Evolutionary conservation across 37 sponge, comb jelly and placozoan genomes (phyloP).

Genomic region (Petrosia ficiformis): DNA sequence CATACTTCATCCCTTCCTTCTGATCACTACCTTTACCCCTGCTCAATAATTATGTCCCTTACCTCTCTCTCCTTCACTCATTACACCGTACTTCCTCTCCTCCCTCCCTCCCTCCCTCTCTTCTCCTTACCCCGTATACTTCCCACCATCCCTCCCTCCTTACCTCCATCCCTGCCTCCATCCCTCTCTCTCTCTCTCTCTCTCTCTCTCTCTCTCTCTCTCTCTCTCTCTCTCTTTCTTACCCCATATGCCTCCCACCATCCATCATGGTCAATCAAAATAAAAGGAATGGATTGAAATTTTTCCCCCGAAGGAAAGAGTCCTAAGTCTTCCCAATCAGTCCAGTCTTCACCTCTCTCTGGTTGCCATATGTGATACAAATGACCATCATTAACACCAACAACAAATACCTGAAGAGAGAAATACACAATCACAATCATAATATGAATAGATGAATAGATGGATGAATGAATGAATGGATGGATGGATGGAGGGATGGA

Average conservation of each 20-base stretch:
- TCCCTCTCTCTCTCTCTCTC: too few species aligned
- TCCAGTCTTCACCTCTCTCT: constrained; percentile 45
- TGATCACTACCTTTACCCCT: too few species aligned
- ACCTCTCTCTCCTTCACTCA: background rate
- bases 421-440: too few species aligned
- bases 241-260: constrained; percentile 67
- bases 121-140: background rate
- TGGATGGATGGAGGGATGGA: too few species aligned
- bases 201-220: too few species aligned
- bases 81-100: background rate
- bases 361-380: constrained; percentile 65
- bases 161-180: too few species aligned
- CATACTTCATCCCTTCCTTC: too few species aligned
- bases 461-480: too few species aligned
- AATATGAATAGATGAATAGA: too few species aligned
- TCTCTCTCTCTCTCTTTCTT: too few species aligned
- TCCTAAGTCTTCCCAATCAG: constrained; percentile 48
- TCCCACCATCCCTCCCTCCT: too few species aligned
- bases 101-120: background rate
- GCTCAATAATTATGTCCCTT: too few species aligned
- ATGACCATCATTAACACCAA: constrained; percentile 21
- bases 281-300: constrained; percentile 28
- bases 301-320: constrained; percentile 10
- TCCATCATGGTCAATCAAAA: constrained; percentile 16
- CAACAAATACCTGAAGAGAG: constrained; percentile 39